Evolutionary conservation across 2,888 invertebrate genomes (phyloP).

Genomic region (Hydrotaea diabolus): DNA sequence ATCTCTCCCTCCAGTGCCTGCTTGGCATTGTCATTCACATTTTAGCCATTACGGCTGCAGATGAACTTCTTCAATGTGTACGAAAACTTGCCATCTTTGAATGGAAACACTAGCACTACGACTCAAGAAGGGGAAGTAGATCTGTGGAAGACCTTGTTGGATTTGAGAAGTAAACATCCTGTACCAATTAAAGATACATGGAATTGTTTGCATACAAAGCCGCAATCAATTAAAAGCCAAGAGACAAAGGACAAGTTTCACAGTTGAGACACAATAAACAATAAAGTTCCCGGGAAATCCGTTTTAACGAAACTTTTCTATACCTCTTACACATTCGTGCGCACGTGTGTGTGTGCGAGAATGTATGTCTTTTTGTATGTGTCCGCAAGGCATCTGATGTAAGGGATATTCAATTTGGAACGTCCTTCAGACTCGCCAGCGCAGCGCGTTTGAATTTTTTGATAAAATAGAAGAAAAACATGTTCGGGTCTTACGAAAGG

Average conservation of each 20-base stretch:
- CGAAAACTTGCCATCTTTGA: neutral
- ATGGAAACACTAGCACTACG: neutral
- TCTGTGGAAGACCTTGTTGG: neutral
- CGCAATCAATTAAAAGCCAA: conserved; percentile 21
- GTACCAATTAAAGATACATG: conserved; percentile 22
- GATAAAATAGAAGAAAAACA: too few species aligned
- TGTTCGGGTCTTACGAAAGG: too few species aligned
- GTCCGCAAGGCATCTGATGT: too few species aligned
- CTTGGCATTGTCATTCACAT: neutral
- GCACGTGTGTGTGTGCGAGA: too few species aligned
- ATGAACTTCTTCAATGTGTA: neutral
- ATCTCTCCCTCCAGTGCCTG: neutral
- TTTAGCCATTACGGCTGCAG: neutral
- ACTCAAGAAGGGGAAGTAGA: too few species aligned
- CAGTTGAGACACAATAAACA: neutral
- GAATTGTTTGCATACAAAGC: conserved; percentile 10
- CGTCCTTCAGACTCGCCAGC: too few species aligned
- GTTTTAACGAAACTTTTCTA: neutral
- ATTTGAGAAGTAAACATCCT: conserved; percentile 8
- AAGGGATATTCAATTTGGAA: neutral
- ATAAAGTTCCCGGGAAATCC: neutral
- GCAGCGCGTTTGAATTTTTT: too few species aligned
- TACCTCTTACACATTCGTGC: too few species aligned
- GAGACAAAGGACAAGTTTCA: conserved; percentile 3
- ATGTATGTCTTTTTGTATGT: neutral